Base-by-base conservation (phyloP, 64 coral and sea anemone species). In the Stylophora pistillata region DNA sequence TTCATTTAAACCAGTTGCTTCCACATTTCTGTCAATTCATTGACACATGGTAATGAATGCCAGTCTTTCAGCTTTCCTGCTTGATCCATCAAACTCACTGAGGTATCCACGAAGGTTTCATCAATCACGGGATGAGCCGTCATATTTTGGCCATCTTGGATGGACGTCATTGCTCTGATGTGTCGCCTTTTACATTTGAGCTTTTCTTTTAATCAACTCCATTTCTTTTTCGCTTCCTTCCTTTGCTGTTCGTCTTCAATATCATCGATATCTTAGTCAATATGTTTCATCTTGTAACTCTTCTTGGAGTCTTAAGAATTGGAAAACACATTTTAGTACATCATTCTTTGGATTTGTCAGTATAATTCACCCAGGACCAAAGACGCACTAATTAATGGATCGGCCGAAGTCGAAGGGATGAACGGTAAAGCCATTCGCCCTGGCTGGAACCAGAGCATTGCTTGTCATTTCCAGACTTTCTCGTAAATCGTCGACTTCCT, bases 341-440 rank as follows among this genome's bases (percentile, higher is more conserved):
- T 84, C 80, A 84, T 84, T 18, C 33, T 34, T 41, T 84, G 80
- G n/a, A n/a, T n/a, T n/a, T n/a, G n/a, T n/a, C n/a, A n/a, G n/a
- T n/a, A n/a, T n/a, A n/a, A n/a, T n/a, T n/a, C n/a, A n/a, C n/a
- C n/a, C n/a, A n/a, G n/a, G n/a, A n/a, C n/a, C n/a, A n/a, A n/a
- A 26, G 57, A 32, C 5, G 32, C 10, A 10, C 0, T 21, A 18
- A 66, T 61, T 10, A 66, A 30, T 41, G 61, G 32, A 31, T 60
- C 79, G 33, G 20, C n/a, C n/a, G n/a, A n/a, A n/a, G n/a, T n/a
- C n/a, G n/a, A n/a, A n/a, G n/a, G 32, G 20, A 33, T 1, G 17
- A 41, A n/a, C 0, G 21, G 31, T 21, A 41, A 82, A 41, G 79
- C 29, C 21, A 52, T 2, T 27, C 3, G 13, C 62, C 62, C n/a